phyloP scores from a whole-genome alignment of 2,888 invertebrate species.

The Vanessa cardui region DNA sequence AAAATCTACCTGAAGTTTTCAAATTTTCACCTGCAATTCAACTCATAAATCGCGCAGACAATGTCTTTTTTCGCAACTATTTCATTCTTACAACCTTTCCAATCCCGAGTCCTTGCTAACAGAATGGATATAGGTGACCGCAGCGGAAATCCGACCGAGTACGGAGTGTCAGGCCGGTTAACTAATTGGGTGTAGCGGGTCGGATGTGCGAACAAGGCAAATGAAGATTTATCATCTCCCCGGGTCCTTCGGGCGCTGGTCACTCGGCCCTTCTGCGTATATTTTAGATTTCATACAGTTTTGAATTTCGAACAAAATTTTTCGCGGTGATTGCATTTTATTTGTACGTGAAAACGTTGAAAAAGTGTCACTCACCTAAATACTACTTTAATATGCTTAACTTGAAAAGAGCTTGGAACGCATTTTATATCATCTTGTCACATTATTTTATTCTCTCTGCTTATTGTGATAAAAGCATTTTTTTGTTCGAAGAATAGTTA shows the following conservation, averaged over 20 bases:
- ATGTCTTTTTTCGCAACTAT: constrained; percentile 35
- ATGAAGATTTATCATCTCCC: constrained; percentile 79
- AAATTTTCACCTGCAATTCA: constrained; percentile 10
- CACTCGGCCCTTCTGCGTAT: constrained; percentile 31
- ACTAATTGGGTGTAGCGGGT: constrained; percentile 76
- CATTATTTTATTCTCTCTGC: too few relatives aligned
- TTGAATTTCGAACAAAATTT: neutral
- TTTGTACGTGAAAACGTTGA: neutral
- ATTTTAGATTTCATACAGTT: constrained; percentile 24
- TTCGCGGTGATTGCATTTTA: neutral
- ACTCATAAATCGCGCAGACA: constrained; percentile 20
- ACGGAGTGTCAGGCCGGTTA: constrained; percentile 56
- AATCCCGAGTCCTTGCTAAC: constrained; percentile 50
- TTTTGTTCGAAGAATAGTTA: neutral
- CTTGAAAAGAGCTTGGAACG: too few relatives aligned
- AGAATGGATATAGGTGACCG: constrained; percentile 68
- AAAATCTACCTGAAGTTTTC: constrained; percentile 11
- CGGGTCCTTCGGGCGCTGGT: constrained; percentile 56
- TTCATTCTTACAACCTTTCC: constrained; percentile 41
- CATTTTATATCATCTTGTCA: too few relatives aligned
- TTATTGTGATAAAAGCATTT: too few relatives aligned
- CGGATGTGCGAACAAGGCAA: constrained; percentile 77
- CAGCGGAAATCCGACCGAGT: constrained; percentile 67
- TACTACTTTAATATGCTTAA: too few relatives aligned
- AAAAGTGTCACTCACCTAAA: neutral